Percentiles rank a stretch among this genome's conserved stretches.
Conservation (phyloP, 2,797 vertebrate species). For the Ataeniobius toweri region DNA sequence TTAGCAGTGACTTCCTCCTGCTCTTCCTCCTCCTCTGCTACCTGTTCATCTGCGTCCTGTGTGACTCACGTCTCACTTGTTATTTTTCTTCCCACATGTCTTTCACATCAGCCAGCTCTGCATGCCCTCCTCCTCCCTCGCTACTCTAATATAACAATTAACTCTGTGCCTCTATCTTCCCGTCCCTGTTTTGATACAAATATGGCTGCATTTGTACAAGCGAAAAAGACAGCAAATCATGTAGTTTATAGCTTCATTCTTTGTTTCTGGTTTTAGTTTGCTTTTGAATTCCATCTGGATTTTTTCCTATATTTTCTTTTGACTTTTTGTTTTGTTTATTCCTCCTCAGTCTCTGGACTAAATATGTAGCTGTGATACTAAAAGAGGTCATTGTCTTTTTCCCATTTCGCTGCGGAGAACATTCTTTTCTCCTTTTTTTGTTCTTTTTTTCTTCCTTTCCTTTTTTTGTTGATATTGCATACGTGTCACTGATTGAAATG, state of each 20-base stretch:
- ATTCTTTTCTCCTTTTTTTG: conserved; percentile 90
- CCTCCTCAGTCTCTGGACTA: conserved; percentile 81
- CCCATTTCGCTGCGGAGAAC: conserved; percentile 96
- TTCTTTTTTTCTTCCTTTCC: conserved; percentile 75
- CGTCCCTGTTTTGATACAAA: conserved; percentile 64
- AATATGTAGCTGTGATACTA: conserved; percentile 90
- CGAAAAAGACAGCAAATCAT: conserved; percentile 81
- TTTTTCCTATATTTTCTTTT: conserved; percentile 61
- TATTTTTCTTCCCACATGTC: conserved; percentile 68
- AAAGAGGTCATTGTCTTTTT: conserved; percentile 96
- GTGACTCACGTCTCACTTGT: conserved; percentile 73
- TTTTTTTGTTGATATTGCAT: conserved; percentile 92
- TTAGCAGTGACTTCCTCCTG: conserved; percentile 68
- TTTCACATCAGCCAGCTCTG: conserved; percentile 75
- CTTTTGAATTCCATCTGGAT: conserved; percentile 65
- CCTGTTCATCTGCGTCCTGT: conserved; percentile 77
- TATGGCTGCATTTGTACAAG: conserved; percentile 77
- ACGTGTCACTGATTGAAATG: conserved; percentile 95
- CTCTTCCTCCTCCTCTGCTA: conserved; percentile 34
- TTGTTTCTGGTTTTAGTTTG: conserved; percentile 64
- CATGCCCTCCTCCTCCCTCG: conserved; percentile 62
- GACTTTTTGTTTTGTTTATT: conserved; percentile 64
- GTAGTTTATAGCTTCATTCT: conserved; percentile 66
- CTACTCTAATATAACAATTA: conserved; percentile 62
- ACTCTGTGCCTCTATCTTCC: conserved; percentile 51